Evolutionary conservation across 37 sponge, comb jelly and placozoan genomes (phyloP).

Genomic region (Crambe crambe): DNA sequence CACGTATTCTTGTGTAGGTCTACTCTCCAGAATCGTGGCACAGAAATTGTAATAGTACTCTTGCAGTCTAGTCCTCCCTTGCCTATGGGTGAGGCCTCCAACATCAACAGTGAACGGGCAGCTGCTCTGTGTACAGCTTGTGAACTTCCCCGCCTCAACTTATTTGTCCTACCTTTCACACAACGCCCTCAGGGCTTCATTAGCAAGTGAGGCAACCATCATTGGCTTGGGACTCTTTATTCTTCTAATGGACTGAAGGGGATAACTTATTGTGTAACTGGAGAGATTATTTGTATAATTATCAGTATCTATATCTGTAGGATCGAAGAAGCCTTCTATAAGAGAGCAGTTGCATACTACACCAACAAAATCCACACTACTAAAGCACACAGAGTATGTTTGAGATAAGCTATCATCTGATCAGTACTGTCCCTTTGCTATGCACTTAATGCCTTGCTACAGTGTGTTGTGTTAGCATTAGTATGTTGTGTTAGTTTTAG

Average conservation of each 20-base stretch:
- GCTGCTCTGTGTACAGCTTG: constrained; percentile 62
- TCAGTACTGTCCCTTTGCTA: too few relatives aligned
- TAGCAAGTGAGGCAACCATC: constrained; percentile 27
- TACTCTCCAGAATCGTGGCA: constrained; percentile 62
- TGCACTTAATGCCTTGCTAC: too few relatives aligned
- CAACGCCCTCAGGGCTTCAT: constrained; percentile 59
- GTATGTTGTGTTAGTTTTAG: too few relatives aligned
- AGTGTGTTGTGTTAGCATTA: too few relatives aligned
- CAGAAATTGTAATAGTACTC: constrained; percentile 79
- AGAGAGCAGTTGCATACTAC: constrained; percentile 79
- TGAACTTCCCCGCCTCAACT: constrained; percentile 55
- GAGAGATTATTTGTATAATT: not conserved
- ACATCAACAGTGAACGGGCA: constrained; percentile 55
- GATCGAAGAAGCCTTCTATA: constrained; percentile 77
- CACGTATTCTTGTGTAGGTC: constrained; percentile 39
- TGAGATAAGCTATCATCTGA: not conserved
- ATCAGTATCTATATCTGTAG: constrained; percentile 29
- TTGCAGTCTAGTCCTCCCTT: constrained; percentile 61
- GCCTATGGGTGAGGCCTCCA: constrained; percentile 26
- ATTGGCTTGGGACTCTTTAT: too few relatives aligned
- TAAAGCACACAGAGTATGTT: constrained; percentile 67
- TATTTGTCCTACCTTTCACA: constrained; percentile 74
- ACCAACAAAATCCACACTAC: constrained; percentile 61
- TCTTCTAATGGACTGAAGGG: too few relatives aligned
- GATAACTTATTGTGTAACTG: too few relatives aligned